Percentiles rank a stretch among this genome's conserved stretches.
These are phyloP conservation scores for Okamejei kenojei DNA, from an alignment of 2,797 vertebrate genomes.

Conservation along the genomic window DNA sequence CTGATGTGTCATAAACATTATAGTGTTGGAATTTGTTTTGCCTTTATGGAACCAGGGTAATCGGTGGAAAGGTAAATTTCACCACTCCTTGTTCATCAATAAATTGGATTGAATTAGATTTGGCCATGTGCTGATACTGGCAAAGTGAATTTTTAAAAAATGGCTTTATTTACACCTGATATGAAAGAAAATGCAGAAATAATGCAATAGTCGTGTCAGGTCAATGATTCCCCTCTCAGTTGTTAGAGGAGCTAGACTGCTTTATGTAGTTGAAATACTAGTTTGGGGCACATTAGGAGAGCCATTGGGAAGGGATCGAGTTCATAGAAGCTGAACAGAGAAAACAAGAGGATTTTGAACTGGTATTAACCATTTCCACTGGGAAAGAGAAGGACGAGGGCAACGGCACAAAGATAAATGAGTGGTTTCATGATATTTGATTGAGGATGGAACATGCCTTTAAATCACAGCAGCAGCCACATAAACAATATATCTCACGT, in stretches of 20 bases:
- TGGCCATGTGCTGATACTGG: background rate
- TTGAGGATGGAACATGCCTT: background rate
- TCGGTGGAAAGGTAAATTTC: background rate
- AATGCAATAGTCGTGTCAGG: background rate
- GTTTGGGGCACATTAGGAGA: background rate
- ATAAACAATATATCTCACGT: background rate
- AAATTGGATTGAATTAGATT: background rate
- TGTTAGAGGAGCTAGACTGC: background rate
- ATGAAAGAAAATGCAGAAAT: background rate
- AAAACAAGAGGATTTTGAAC: background rate
- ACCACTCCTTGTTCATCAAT: background rate
- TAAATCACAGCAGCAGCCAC: background rate
- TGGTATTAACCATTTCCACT: background rate
- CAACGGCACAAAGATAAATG: background rate
- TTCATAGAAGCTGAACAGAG: background rate
- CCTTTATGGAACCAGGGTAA: background rate
- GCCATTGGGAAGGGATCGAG: too few species aligned
- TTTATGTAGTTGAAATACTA: background rate
- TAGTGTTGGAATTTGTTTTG: background rate
- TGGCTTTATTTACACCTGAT: background rate
- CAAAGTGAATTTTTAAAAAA: background rate
- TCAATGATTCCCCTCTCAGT: background rate
- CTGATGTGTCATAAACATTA: background rate
- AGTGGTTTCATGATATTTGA: background rate
- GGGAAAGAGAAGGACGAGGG: background rate